phyloP scores from a whole-genome alignment of 2,888 invertebrate genomes.

The Anodontia alba region DNA sequence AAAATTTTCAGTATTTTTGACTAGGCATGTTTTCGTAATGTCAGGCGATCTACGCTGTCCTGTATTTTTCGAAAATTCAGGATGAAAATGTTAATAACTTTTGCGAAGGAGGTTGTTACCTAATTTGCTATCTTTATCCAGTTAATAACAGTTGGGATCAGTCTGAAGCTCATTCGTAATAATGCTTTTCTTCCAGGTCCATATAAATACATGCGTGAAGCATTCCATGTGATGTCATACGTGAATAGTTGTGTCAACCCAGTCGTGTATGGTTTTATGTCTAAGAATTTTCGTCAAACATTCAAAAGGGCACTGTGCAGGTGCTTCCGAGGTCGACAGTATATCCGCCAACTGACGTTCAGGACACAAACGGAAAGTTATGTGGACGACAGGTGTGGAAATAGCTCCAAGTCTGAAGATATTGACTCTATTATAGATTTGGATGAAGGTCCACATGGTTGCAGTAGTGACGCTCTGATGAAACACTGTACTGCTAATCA shows the following conservation, averaged over 20 bases:
- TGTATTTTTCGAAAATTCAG: no score
- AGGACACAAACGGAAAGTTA: conserved; percentile 37
- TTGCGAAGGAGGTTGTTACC: no score
- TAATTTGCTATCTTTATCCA: no score
- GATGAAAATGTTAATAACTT: no score
- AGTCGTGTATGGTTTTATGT: conserved; percentile 91
- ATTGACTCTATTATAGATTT: not conserved
- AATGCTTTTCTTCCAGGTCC: no score
- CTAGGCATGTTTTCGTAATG: no score
- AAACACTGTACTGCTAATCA: not conserved
- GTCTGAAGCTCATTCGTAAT: no score
- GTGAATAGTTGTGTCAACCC: conserved; percentile 91
- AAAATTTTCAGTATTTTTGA: no score
- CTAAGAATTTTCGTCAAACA: conserved; percentile 88
- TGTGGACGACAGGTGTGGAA: not conserved
- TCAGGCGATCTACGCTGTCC: no score
- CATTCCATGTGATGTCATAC: conserved; percentile 89
- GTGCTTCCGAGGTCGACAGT: conserved; percentile 55
- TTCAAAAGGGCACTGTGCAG: conserved; percentile 76
- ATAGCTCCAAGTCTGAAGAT: not conserved
- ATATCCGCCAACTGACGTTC: conserved; percentile 47
- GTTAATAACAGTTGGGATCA: no score
- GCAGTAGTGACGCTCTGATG: not conserved
- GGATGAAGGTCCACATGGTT: not conserved
- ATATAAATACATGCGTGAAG: conserved; percentile 88